These are phyloP conservation scores for Drosophila robusta DNA, from an alignment of 2,888 invertebrate species.

Conservation along the genomic window DNA sequence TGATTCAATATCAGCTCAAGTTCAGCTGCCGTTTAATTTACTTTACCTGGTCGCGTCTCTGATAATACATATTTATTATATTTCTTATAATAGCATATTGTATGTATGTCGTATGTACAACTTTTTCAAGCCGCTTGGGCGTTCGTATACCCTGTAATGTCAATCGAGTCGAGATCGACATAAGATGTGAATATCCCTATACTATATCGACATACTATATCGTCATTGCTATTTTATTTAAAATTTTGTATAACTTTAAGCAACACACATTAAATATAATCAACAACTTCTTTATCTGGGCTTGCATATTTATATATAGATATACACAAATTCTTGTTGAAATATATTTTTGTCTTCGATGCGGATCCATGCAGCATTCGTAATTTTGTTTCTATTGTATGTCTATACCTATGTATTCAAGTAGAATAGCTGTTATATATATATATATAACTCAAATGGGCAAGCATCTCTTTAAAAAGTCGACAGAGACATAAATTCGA, in stretches of 20 bases:
- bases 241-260: too few relatives aligned
- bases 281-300: too few relatives aligned
- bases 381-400: not conserved
- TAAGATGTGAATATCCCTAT: too few relatives aligned
- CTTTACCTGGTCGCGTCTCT: slow-evolving; percentile 16
- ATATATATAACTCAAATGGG: too few relatives aligned
- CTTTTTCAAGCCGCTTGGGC: not conserved
- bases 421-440: too few relatives aligned
- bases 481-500: not conserved
- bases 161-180: too few relatives aligned
- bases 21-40: slow-evolving; percentile 23
- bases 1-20: slow-evolving; percentile 43
- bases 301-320: too few relatives aligned
- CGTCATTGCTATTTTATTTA: too few relatives aligned
- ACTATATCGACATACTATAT: too few relatives aligned
- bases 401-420: too few relatives aligned
- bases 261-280: too few relatives aligned
- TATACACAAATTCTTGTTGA: too few relatives aligned
- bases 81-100: slow-evolving; percentile 2
- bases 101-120: not conserved
- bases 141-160: not conserved
- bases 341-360: not conserved
- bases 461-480: not conserved
- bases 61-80: slow-evolving; percentile 9
- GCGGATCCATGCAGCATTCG: not conserved